Conservation (phyloP, 2,113 vertebrate genomes). For the Ophiodon elongatus region DNA sequence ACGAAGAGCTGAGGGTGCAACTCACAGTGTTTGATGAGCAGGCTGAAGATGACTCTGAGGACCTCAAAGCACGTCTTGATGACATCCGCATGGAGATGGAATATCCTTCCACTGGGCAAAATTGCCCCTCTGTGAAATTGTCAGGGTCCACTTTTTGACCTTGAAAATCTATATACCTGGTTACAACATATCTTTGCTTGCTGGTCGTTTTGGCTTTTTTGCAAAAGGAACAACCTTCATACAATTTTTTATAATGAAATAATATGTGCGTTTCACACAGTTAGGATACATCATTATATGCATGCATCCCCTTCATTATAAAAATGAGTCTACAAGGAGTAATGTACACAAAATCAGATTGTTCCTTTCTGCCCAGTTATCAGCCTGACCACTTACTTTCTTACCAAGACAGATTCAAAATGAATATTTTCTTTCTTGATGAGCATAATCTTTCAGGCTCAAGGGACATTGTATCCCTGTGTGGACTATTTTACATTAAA, state of each 20-base stretch:
- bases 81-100: conserved; percentile 95
- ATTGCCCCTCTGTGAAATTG: conserved; percentile 8
- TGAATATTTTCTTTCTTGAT: conserved; percentile 25
- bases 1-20: conserved; percentile 92
- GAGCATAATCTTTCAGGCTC: neutral
- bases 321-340: neutral
- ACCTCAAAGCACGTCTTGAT: conserved; percentile 89
- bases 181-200: neutral
- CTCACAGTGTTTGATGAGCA: conserved; percentile 91
- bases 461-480: neutral
- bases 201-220: neutral
- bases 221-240: neutral
- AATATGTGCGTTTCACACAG: neutral
- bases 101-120: conserved; percentile 89
- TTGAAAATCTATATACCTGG: neutral
- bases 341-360: neutral
- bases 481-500: neutral
- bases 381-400: conserved; percentile 1
- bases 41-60: conserved; percentile 91
- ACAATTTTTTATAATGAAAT: neutral
- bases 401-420: neutral
- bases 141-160: conserved; percentile 13
- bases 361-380: conserved; percentile 1
- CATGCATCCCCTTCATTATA: neutral
- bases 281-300: neutral